Base-by-base conservation (phyloP, 2,113 vertebrate species). In the Alligator mississippiensis region DNA sequence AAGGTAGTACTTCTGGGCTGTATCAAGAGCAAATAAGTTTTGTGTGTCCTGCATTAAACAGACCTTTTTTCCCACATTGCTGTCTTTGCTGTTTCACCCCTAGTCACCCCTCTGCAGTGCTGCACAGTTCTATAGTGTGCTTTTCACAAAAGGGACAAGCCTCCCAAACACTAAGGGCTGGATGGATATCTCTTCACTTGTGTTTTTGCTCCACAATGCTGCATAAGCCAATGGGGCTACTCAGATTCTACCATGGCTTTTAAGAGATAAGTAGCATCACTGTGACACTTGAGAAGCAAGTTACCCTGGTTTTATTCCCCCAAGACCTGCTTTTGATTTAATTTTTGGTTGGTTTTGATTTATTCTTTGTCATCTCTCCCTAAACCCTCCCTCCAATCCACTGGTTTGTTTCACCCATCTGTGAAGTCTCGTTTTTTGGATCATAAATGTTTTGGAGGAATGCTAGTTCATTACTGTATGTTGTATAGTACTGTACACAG, bases 41-140 rank as follows among this genome's bases (percentile, higher is more conserved):
- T 62, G 21, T 58, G 80, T 24, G 77, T 75, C 82, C 59, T 88
- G 18, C 70, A 75, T 74, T 1, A 0, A 79, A 85, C 19, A 11
- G 55, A 82, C 64, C 85, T 62, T 28, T 0, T 59, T 0, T 3
- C 21, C 19, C 74, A 86, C 47, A 60, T 34, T 1, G 0, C 19
- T 63, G 70, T 75, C 59, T 59, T 62, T 80, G 19, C 61, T 84
- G 88, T 22, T 85, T 75, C 83, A 90, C 61, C 63, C 74, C 82
- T 63, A 80, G 54, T 70, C 55, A 62, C 61, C 24, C 61, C 63
- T 34, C 70, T 83, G 61, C 89, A 93, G 80, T 61, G 89, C 10
- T 0, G 0, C 89, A 86, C 80, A 0, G 16, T 63, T 59, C 59
- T 64, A 55, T 64, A 11, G 27, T 66, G 19, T 68, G n/a, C 18